Evolutionary conservation across 2,113 vertebrate genomes (phyloP), one percentile per base, ranked within the genome.

Genomic region (Hippopotamus amphibius): DNA sequence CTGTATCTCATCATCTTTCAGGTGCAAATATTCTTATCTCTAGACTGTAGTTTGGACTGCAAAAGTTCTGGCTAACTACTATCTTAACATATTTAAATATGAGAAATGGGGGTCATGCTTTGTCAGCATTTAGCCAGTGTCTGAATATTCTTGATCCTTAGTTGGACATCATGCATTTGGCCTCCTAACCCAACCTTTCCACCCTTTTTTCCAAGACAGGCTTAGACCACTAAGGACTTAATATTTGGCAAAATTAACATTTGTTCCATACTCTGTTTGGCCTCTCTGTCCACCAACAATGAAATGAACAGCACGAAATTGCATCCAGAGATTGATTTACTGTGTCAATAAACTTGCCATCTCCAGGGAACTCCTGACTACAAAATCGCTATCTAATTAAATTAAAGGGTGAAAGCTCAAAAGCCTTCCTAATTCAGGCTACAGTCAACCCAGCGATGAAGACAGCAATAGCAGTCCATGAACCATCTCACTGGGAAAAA

Each of bases 301-400:
- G 26, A 82, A 93, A 96, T 53, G 9, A 93, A 86, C 37, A 85
- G 30, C 30, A 88, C 69, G 46, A 93, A 93, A 85, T 61, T 92
- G 61, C 46, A 96, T 53, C 63, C 26, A 90, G 57, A 93, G 50
- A 43, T 57, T 97, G 83, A 97, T 87, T 96, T 93, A 91, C 21
- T 76, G 68, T 87, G 28, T 96, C 96, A 97, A 89, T 90, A 93
- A 97, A 96, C 95, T 86, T 92, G 10, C 93, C 89, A 65, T 95
- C 86, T 95, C 82, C 69, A 74, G 87, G 48, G 86, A 95, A 84
- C 30, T 87, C 53, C 48, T 93, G 74, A 80, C 68, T 89, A 92
- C 53, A 95, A 94, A 97, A 97, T 97, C 88, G 97, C 97, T 95
- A 98, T 92, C 86, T 95, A 96, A 96, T 97, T 96, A 88, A 97